Conservation (phyloP, 2,888 invertebrate genomes). For the Herminia tarsipennalis region DNA sequence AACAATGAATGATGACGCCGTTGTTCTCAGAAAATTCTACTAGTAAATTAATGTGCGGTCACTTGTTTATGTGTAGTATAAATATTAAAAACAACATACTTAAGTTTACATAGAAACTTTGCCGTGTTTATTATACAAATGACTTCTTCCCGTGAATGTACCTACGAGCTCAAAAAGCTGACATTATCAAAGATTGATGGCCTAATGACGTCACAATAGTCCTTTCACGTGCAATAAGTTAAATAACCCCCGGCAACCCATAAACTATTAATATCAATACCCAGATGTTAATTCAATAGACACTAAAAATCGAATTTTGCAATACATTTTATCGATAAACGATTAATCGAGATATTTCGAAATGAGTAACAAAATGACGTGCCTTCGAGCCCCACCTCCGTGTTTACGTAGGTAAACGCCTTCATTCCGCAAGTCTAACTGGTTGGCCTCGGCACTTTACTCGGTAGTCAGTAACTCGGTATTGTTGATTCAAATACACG, state of each 20-base stretch:
- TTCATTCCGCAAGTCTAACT: conserved; percentile 11
- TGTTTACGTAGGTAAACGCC: conserved; percentile 16
- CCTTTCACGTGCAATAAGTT: conserved; percentile 10
- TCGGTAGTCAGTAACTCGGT: conserved; percentile 2
- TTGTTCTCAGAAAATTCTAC: not conserved
- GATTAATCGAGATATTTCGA: not conserved
- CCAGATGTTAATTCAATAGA: not conserved
- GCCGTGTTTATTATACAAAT: not conserved
- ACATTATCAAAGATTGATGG: conserved; percentile 37
- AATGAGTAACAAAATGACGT: conserved; percentile 4
- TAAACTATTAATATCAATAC: conserved; percentile 10
- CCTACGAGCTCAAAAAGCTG: conserved; percentile 7
- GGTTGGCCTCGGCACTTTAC: conserved; percentile 21
- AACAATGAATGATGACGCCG: no score
- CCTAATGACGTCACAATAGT: conserved; percentile 21
- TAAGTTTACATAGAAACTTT: not conserved
- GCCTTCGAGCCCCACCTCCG: conserved; percentile 11
- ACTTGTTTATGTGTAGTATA: not conserved
- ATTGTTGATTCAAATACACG: conserved; percentile 8
- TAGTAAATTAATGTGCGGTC: not conserved
- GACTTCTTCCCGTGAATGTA: conserved; percentile 5
- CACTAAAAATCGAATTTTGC: not conserved
- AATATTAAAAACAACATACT: not conserved
- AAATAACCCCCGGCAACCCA: not conserved
- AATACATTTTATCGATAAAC: not conserved